Conservation (phyloP, 2,888 invertebrate genomes). For the Monopis laevigella region DNA sequence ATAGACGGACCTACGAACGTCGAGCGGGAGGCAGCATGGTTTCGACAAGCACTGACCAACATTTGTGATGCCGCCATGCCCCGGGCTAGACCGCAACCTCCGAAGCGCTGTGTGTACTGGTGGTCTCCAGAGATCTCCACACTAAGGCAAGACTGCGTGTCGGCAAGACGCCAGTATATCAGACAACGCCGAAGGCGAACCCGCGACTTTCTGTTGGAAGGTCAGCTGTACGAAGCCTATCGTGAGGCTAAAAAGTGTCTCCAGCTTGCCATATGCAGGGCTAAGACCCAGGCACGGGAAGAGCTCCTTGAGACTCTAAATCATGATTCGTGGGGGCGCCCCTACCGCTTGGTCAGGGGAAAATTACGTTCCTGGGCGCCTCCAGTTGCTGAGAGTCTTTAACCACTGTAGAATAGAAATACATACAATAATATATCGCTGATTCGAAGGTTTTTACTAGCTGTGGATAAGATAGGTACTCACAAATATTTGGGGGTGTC, state of each 20-base stretch:
- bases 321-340: constrained; percentile 1
- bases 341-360: constrained; percentile 2
- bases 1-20: neutral
- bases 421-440: no score
- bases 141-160: neutral
- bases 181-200: neutral
- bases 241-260: neutral
- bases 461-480: no score
- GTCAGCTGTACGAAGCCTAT: neutral
- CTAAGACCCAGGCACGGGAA: neutral
- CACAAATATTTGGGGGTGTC: no score
- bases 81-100: constrained; percentile 3
- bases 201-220: neutral
- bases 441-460: no score
- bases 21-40: constrained; percentile 11
- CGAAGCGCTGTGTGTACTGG: constrained; percentile 5
- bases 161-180: neutral
- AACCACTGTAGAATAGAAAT: no score
- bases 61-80: constrained; percentile 21
- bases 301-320: constrained; percentile 6
- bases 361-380: neutral
- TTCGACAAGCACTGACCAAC: constrained; percentile 10
- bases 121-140: neutral
- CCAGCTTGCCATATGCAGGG: neutral
- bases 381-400: constrained; percentile 1